Evolutionary conservation across 2,888 invertebrate species (phyloP).

Genomic region (Stenotaenia linearis): DNA sequence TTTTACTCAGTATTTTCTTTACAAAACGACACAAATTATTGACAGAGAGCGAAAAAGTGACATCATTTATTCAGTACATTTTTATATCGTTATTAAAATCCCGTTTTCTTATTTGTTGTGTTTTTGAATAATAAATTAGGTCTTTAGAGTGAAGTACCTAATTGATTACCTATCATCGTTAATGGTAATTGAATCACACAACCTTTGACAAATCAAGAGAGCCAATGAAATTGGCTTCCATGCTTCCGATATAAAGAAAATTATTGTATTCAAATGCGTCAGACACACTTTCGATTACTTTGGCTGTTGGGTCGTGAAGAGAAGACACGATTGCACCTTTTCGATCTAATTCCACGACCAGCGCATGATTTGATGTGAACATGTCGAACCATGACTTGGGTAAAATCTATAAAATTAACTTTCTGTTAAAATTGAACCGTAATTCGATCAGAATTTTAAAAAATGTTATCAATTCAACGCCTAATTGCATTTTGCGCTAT

Average conservation of each 20-base stretch:
- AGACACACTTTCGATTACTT: slow-evolving; percentile 27
- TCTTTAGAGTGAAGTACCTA: too few relatives aligned
- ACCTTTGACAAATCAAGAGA: not conserved
- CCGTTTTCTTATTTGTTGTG: too few relatives aligned
- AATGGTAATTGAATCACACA: not conserved
- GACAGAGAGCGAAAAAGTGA: too few relatives aligned
- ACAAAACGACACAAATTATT: too few relatives aligned
- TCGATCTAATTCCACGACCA: slow-evolving; percentile 24
- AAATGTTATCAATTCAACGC: not conserved
- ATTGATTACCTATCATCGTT: not conserved
- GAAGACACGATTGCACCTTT: slow-evolving; percentile 16
- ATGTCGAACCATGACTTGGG: slow-evolving; percentile 28
- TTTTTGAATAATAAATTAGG: too few relatives aligned
- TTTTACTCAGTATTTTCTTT: too few relatives aligned
- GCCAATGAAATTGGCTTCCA: slow-evolving; percentile 29
- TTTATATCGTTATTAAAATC: too few relatives aligned
- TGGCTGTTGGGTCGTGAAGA: slow-evolving; percentile 28
- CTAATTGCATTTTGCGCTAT: not conserved
- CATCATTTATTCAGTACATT: too few relatives aligned
- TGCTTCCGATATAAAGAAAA: slow-evolving; percentile 29
- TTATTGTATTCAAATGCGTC: slow-evolving; percentile 28
- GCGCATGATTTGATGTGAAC: slow-evolving; percentile 24
- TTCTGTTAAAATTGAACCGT: too few relatives aligned
- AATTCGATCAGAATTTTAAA: too few relatives aligned
- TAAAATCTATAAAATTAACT: not conserved